Percentiles rank a stretch among this genome's conserved stretches.
These are phyloP conservation scores for Limanda limanda DNA, from an alignment of 2,113 vertebrate genomes.

Conservation along the genomic window DNA sequence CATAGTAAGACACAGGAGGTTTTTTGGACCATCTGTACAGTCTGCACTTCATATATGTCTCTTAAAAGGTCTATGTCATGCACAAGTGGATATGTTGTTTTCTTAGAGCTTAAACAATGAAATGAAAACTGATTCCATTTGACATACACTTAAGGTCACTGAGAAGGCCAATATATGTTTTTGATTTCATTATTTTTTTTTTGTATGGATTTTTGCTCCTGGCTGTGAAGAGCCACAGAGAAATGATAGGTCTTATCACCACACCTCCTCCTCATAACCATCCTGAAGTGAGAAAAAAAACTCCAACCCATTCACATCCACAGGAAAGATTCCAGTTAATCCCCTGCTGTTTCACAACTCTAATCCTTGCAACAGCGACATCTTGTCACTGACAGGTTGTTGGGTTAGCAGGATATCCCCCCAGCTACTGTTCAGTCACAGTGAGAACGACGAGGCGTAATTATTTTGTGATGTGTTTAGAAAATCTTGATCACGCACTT, in stretches of 20 bases:
- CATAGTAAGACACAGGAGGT: slow-evolving; percentile 8
- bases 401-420: slow-evolving; percentile 37
- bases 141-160: slow-evolving; percentile 34
- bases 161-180: slow-evolving; percentile 8
- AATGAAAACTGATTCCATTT: slow-evolving; percentile 25
- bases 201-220: slow-evolving; percentile 14
- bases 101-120: slow-evolving; percentile 22
- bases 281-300: slow-evolving; percentile 34
- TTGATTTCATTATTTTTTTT: too few species aligned
- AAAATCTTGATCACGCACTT: slow-evolving; percentile 19
- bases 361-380: slow-evolving; percentile 41
- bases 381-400: slow-evolving; percentile 59
- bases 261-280: slow-evolving; percentile 22
- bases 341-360: slow-evolving; percentile 68
- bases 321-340: slow-evolving; percentile 45
- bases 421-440: slow-evolving; percentile 45
- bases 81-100: slow-evolving; percentile 17
- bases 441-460: slow-evolving; percentile 30
- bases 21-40: background rate
- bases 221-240: slow-evolving; percentile 16
- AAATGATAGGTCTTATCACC: slow-evolving; percentile 11
- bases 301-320: slow-evolving; percentile 35
- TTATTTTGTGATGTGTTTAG: slow-evolving; percentile 13
- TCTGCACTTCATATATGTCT: too few species aligned
- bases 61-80: too few species aligned